Base-by-base conservation (phyloP, 2,888 invertebrate species). In the Sinhomidia bicolor region DNA sequence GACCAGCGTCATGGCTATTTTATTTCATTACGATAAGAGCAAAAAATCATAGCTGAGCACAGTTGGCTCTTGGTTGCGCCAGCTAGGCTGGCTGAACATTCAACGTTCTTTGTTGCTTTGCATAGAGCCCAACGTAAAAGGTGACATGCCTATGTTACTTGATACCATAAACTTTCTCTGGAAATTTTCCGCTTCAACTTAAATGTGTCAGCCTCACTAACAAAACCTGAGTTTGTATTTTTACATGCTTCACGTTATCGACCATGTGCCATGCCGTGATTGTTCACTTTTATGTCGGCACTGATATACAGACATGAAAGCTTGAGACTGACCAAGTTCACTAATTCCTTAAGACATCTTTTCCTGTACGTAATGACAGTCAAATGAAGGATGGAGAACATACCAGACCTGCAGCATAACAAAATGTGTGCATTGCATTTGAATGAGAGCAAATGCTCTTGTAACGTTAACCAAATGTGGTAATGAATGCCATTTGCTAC, bases 111-210 rank as follows among this genome's bases (percentile, higher is more conserved):
- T 54, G 17, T 54, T 60, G 26, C 5, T 7, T n/a, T 60, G 26
- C 60, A 26, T 26, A 26, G 26, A n/a, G 51, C 51, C n/a, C n/a
- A 51, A 14, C 23, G 60, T 17, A 20, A 23, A 23, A 60, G 4
- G 17, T 60, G 17, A 60, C 20, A 60, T 60, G 65, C 14, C 29
- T 29, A 1, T 10, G 60, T 1, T 44, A 44, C 12, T 12, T 60
- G 26, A 4, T 17, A 65, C 32, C 65, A 65, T 65, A 65, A 65
- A 65, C 65, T 65, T 65, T 65, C 32, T 32, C 44, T 71, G 71
- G 71, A 71, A 71, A 71, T 71, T 71, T 71, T 71, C 71, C 71
- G 44, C 23, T 71, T 10, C 5, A 5, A 17, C 36, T 68, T 44
- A 71, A 44, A 60, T 60, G 60, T 60, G 60, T 60, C 60, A 60